These are phyloP conservation scores for Cochlearius cochlearius DNA, from an alignment of 2,113 vertebrate species.

Conservation along the genomic window DNA sequence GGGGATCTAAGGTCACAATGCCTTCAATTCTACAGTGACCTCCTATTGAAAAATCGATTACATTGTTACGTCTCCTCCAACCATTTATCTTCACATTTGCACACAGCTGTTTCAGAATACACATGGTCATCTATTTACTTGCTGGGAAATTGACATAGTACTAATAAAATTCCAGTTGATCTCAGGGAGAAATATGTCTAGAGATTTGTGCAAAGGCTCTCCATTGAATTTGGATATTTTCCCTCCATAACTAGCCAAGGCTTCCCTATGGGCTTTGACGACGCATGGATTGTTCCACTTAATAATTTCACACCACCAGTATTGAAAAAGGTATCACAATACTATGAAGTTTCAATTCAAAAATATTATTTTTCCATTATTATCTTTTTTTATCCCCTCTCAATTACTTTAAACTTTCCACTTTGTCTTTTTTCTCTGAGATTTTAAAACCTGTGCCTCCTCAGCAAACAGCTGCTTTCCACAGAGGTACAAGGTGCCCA, in stretches of 20 bases:
- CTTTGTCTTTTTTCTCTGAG: background rate
- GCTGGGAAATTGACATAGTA: background rate
- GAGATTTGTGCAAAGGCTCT: background rate
- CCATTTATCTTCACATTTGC: background rate
- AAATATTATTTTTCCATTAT: background rate
- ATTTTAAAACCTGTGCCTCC: background rate
- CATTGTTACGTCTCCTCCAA: background rate
- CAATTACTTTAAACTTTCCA: background rate
- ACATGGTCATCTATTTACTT: background rate
- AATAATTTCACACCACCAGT: background rate
- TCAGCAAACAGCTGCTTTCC: background rate
- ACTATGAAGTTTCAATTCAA: background rate
- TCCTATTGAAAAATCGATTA: background rate
- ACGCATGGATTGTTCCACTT: background rate
- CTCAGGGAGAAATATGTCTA: background rate
- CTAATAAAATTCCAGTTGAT: background rate
- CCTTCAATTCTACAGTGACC: background rate
- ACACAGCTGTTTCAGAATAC: background rate
- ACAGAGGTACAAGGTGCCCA: background rate
- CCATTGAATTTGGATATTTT: background rate
- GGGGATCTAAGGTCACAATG: background rate
- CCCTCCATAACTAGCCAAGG: background rate
- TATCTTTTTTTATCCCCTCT: background rate
- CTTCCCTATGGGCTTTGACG: background rate
- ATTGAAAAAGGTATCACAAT: background rate